Evolutionary conservation across 2,113 vertebrate species (phyloP), one percentile per base, ranked within the genome.

Genomic region (Protobothrops mucrosquamatus): DNA sequence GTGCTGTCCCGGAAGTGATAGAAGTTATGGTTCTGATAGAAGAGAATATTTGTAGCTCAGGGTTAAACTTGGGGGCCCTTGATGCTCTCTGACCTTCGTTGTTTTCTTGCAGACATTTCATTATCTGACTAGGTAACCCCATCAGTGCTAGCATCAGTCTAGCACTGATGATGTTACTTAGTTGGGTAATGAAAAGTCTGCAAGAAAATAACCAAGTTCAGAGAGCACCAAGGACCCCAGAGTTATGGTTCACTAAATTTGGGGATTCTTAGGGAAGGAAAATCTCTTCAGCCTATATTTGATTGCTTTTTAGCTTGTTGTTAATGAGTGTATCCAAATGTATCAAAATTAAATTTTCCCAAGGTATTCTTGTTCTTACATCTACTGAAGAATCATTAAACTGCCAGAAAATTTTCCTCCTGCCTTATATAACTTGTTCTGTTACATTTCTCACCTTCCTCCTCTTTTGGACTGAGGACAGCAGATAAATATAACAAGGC

Each of bases 401-500:
- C 74, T 0, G 74, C 24, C 12, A 2, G 43, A 92, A 54, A 1
- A 7, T 56, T 81, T 85, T 54, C 56, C 23, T 93, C 23, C 51
- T 55, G 43, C 24, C 29, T 1, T n/a, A 54, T 88, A 52, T 56
- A 11, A 93, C 64, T n/a, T 48, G n/a, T 34, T 48, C 57, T 90
- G 43, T 92, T 51, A 54, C 6, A 0, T 24, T 61, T 64, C 43
- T 48, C 23, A 0, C 51, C 89, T 29, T 24, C 20, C 20, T 64
- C 34, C 51, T 22, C 87, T 90, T 92, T 39, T 46, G 8, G 34
- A 74, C 93, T 0, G 96, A 81, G 90, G 2, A 29, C 93, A 99
- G 99, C 99, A 9, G 98, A 98, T 94, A 99, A 99, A 96, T 99
- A 99, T 97, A 98, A 94, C 96, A 99, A 98, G 94, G 97, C 97